A percentile compares a stretch with the other conserved stretches of the same genome.
These are phyloP conservation scores for Anhinga anhinga DNA, from an alignment of 2,113 vertebrate genomes.

Conservation along the genomic window DNA sequence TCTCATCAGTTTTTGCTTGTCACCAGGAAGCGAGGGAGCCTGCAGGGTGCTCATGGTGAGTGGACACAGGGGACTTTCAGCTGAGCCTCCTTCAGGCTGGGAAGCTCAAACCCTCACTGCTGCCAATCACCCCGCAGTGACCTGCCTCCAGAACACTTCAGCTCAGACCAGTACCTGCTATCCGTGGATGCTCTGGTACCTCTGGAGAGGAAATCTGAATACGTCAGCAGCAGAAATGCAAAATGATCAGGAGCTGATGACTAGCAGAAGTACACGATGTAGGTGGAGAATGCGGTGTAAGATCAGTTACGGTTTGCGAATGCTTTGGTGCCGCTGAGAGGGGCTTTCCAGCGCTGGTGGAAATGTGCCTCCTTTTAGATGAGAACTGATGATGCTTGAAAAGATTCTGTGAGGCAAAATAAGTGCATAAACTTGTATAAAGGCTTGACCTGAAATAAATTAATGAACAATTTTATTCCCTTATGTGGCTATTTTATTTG, in stretches of 20 bases:
- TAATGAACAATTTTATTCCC: constrained; percentile 6
- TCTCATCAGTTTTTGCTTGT: neutral
- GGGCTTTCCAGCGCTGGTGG: neutral
- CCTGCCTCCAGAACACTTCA: neutral
- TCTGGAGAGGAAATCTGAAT: neutral
- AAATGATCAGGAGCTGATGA: neutral
- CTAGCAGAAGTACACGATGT: neutral
- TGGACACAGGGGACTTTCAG: neutral
- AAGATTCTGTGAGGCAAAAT: constrained; percentile 30
- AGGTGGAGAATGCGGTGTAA: neutral
- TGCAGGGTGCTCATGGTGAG: neutral
- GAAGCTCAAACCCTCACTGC: neutral
- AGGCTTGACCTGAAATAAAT: neutral
- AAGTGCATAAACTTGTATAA: constrained; percentile 36
- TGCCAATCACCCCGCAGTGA: accelerated
- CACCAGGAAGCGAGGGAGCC: accelerated
- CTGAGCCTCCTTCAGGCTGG: neutral
- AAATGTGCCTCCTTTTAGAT: neutral
- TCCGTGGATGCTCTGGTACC: neutral
- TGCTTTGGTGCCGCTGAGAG: neutral
- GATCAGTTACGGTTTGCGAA: neutral
- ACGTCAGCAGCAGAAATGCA: neutral
- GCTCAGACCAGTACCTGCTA: neutral
- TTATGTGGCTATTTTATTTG: neutral
- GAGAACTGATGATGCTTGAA: constrained; percentile 27